Conservation (phyloP, 2,888 invertebrate species). For the Nymphalis urticae region DNA sequence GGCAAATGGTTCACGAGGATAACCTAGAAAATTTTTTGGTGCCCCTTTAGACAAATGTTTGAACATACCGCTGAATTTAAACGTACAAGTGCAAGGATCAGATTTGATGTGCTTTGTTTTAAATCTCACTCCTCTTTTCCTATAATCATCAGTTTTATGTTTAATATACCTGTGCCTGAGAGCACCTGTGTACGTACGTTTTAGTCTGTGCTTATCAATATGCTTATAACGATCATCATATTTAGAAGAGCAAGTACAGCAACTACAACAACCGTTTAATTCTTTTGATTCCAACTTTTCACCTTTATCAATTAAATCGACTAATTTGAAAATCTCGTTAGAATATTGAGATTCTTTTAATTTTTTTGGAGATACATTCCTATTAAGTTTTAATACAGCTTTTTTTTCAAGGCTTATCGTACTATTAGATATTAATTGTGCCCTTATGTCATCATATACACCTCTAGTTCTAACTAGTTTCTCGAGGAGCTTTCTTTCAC, state of each 20-base stretch:
- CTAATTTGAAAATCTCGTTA: constrained; percentile 48
- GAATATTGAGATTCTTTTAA: constrained; percentile 42
- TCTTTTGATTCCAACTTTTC: constrained; percentile 44
- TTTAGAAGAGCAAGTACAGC: constrained; percentile 54
- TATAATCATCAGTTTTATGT: constrained; percentile 38
- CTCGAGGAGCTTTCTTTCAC: constrained; percentile 55
- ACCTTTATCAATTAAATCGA: constrained; percentile 55
- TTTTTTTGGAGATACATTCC: constrained; percentile 33
- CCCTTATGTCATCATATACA: constrained; percentile 58
- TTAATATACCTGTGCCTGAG: constrained; percentile 32
- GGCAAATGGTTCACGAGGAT: constrained; percentile 22
- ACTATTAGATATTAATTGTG: constrained; percentile 51
- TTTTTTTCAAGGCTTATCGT: constrained; percentile 46
- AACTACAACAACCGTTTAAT: constrained; percentile 56
- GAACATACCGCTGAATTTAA: constrained; percentile 44
- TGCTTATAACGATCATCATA: constrained; percentile 31
- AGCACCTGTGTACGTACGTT: constrained; percentile 33
- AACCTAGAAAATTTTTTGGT: constrained; percentile 37
- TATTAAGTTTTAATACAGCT: constrained; percentile 42
- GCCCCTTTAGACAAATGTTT: constrained; percentile 42
- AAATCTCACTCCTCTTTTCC: constrained; percentile 41
- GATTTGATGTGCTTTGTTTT: constrained; percentile 55
- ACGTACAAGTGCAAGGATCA: constrained; percentile 58
- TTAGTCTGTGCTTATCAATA: constrained; percentile 40
- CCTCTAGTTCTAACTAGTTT: constrained; percentile 59